A percentile compares a stretch with the other conserved stretches of the same genome.
These are phyloP conservation scores for Dryocosmus kuriphilus DNA, from an alignment of 2,888 invertebrate species.

Conservation along the genomic window DNA sequence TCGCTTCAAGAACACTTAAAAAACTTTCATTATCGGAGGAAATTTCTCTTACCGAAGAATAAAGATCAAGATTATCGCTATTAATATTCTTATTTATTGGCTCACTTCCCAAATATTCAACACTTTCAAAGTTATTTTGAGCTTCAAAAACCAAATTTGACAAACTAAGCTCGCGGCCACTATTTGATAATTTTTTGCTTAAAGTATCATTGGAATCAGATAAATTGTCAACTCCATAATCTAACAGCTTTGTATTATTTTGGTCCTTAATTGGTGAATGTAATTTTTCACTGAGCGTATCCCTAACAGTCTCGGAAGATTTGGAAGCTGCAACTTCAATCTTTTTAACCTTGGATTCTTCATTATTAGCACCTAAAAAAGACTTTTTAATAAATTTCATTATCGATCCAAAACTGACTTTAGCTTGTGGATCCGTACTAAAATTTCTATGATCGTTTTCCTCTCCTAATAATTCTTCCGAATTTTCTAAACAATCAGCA, in stretches of 20 bases:
- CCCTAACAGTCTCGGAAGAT: constrained; percentile 1
- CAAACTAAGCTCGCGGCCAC: not conserved
- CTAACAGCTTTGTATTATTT: not conserved
- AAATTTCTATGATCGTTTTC: not conserved
- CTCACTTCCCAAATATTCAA: not conserved
- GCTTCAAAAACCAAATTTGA: constrained; percentile 22
- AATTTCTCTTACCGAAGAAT: not conserved
- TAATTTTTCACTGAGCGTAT: constrained; percentile 43
- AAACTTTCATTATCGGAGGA: not conserved
- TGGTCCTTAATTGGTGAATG: constrained; percentile 19
- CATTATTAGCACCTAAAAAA: constrained; percentile 31
- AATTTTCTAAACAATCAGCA: not conserved
- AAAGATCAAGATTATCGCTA: not conserved
- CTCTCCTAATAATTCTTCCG: not conserved
- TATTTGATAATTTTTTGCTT: constrained; percentile 1
- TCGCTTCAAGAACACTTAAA: not conserved
- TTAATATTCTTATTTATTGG: not conserved
- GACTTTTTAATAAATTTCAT: constrained; percentile 54
- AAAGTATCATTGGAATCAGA: constrained; percentile 16
- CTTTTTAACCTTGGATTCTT: not conserved
- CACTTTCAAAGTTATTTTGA: constrained; percentile 6
- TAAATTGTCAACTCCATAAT: constrained; percentile 4
- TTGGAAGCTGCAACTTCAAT: not conserved
- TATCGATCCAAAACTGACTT: constrained; percentile 45
- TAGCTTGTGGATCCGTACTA: constrained; percentile 6